These are phyloP conservation scores for Chionomys nivalis DNA, from an alignment of 2,113 vertebrate genomes.

Conservation along the genomic window DNA sequence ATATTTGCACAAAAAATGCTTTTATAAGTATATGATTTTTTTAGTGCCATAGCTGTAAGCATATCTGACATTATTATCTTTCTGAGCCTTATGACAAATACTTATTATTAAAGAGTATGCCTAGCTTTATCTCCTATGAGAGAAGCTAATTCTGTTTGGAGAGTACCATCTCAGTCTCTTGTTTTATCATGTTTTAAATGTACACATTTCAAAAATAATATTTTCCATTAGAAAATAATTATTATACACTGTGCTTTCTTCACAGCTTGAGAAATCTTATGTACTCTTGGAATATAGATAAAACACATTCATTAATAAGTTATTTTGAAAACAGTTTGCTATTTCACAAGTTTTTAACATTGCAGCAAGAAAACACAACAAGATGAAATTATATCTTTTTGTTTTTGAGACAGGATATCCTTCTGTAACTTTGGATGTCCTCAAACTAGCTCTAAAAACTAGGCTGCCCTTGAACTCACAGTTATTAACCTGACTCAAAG, in stretches of 20 bases:
- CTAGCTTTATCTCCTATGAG: background rate
- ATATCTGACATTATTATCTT: constrained; percentile 11
- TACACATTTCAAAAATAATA: background rate
- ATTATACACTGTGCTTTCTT: background rate
- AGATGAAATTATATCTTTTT: background rate
- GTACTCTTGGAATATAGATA: background rate
- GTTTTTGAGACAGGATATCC: background rate
- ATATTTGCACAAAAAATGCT: constrained; percentile 22
- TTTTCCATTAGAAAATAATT: background rate
- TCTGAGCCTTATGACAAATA: background rate
- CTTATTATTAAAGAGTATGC: background rate
- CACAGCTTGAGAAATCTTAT: background rate
- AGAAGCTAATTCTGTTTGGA: background rate
- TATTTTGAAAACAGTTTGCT: background rate
- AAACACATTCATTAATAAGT: background rate
- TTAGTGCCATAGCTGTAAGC: background rate
- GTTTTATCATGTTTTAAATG: background rate
- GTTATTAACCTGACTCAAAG: background rate
- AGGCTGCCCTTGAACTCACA: background rate
- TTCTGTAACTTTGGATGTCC: background rate
- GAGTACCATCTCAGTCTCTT: background rate
- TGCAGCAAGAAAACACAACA: background rate
- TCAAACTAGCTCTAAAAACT: background rate
- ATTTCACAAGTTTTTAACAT: background rate
- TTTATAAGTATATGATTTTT: constrained; percentile 15